Evolutionary conservation across 2,888 invertebrate species (phyloP).

Genomic region (Tetragnatha montana): DNA sequence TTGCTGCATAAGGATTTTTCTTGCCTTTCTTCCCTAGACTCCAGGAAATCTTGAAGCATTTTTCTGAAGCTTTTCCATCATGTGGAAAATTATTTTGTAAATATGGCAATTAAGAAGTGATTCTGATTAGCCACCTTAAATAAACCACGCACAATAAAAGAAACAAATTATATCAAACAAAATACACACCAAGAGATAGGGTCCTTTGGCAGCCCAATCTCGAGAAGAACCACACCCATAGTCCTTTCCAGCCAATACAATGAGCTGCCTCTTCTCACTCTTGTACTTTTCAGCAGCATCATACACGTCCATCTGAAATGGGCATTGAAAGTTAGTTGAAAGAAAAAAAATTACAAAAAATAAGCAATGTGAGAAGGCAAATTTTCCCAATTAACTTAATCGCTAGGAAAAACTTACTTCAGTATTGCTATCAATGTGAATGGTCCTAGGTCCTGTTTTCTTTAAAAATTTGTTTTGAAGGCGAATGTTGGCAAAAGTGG

Average conservation of each 20-base stretch:
- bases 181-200: constrained; percentile 86
- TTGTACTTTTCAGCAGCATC: constrained; percentile 94
- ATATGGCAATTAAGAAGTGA: no score
- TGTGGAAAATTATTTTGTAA: no score
- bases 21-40: no score
- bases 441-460: constrained; percentile 88
- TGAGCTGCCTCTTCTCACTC: constrained; percentile 84
- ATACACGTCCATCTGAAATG: constrained; percentile 88
- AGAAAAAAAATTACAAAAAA: not conserved
- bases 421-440: constrained; percentile 85
- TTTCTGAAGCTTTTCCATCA: no score
- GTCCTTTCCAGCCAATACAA: constrained; percentile 95
- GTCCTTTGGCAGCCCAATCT: constrained; percentile 99
- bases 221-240: constrained; percentile 98
- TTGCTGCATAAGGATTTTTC: no score
- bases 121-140: no score
- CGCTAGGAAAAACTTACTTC: constrained; percentile 78
- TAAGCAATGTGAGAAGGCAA: not conserved
- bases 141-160: no score
- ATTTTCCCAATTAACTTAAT: not conserved
- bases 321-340: not conserved
- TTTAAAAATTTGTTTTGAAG: constrained; percentile 91
- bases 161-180: no score
- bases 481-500: constrained; percentile 98
- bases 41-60: no score